Conservation (phyloP, 2,888 invertebrate species). For the Carpatolechia fugitivella region DNA sequence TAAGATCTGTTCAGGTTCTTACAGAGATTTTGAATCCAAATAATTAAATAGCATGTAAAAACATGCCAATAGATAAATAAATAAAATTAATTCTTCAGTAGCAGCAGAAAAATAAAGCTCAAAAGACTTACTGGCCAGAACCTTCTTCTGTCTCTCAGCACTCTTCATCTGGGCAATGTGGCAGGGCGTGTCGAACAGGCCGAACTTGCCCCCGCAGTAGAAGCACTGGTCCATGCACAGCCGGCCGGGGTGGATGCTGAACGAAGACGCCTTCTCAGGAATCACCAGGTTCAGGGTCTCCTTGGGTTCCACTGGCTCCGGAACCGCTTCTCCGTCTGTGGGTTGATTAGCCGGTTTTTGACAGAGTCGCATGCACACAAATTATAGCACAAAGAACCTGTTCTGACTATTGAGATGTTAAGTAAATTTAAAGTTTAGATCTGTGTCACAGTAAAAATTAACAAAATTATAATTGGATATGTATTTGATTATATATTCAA, state of each 20-base stretch:
- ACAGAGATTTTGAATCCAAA: too few species aligned
- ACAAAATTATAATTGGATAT: too few species aligned
- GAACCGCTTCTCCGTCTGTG: constrained; percentile 55
- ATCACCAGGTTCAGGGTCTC: constrained; percentile 85
- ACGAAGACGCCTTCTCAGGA: constrained; percentile 92
- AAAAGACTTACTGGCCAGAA: constrained; percentile 86
- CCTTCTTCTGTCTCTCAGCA: constrained; percentile 88
- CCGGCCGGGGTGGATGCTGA: constrained; percentile 90
- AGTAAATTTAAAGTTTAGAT: too few species aligned
- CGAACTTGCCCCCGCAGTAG: constrained; percentile 93
- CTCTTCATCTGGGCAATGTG: constrained; percentile 93
- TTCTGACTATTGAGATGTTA: too few species aligned
- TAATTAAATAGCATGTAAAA: too few species aligned
- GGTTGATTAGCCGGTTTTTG: not conserved
- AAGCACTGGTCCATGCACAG: constrained; percentile 92
- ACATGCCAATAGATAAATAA: too few species aligned
- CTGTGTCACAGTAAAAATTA: too few species aligned
- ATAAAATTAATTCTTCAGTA: too few species aligned
- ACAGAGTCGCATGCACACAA: not conserved
- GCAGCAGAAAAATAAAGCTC: too few species aligned
- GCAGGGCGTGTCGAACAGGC: constrained; percentile 91
- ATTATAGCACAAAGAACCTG: too few species aligned
- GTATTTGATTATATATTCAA: too few species aligned
- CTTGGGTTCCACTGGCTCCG: constrained; percentile 62
- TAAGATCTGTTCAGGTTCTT: too few species aligned